Base-by-base conservation (phyloP, 1,140 invertebrate genomes). In the Conus ventricosus region DNA sequence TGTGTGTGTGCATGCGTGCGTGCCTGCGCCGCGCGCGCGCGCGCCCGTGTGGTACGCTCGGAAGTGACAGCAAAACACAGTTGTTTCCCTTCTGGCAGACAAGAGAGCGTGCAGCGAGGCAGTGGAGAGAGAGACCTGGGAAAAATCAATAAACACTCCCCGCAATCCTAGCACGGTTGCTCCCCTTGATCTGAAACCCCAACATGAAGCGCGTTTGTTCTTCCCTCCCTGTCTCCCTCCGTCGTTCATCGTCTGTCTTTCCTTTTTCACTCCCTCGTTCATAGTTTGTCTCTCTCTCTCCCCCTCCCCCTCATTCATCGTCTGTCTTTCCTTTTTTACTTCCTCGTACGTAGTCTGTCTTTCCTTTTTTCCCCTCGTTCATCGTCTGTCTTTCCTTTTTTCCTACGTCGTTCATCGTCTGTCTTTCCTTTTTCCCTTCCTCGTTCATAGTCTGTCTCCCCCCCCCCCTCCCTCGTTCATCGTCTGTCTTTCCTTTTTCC, bases 91-190 rank as follows among this genome's bases (percentile, higher is more conserved):
- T 71, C 67, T 71, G 67, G 67, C 67, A n/a, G 15, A 71, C 67
- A 71, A 71, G 67, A 13, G 23, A 23, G 67, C 20, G 67, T 71
- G 67, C 20, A 71, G 67, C 15, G 20, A 20, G 67, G 6, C 67
- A 71, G 67, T 23, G 23, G 67, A 71, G 67, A 71, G 17, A 63
- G 67, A 71, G 67, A 71, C 4, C 13, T n/a, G 67, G 17, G 67
- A n/a, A 71, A 71, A 71, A 71, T 71, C 67, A 71, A 71, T 71
- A 71, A 71, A 71, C 67, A 71, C 67, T 71, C 67, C 67, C 67
- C 67, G 67, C 67, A n/a, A 71, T 20, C 67, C 23, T 71, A 23
- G 20, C 67, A n/a, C 67, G 67, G 67, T 71, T 71, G 67, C 17
- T n/a, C 23, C 67, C 67, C 67, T 71, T 71, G 67, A 71, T 71